These are phyloP conservation scores for Pachypsylla venusta DNA, from an alignment of 1,140 invertebrate species.

Conservation along the genomic window DNA sequence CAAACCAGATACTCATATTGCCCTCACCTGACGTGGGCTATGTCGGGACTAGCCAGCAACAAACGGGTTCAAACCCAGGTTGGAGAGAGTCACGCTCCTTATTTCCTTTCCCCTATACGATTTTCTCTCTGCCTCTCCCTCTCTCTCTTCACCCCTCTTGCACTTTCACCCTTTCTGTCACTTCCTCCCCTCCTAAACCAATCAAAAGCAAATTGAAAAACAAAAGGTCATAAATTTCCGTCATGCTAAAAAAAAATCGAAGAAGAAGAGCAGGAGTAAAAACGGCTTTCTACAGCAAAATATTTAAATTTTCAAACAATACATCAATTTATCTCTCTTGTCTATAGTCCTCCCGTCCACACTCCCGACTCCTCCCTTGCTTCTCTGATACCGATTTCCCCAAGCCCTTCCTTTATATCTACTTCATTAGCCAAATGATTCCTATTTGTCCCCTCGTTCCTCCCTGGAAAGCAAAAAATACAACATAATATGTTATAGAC, in stretches of 20 bases:
- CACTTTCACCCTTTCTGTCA: not conserved
- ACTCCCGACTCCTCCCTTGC: not conserved
- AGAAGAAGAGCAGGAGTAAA: not conserved
- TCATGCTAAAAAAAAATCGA: not conserved
- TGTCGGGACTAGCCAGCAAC: too few relatives aligned
- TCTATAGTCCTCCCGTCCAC: not conserved
- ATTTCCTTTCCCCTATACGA: not conserved
- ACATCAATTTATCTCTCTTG: not conserved
- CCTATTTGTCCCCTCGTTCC: not conserved
- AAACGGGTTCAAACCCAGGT: too few relatives aligned
- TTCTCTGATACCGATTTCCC: not conserved
- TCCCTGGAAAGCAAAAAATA: too few relatives aligned
- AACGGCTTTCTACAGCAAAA: not conserved
- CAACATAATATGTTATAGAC: too few relatives aligned
- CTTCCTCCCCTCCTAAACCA: not conserved
- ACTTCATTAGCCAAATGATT: not conserved
- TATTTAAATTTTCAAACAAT: conserved; percentile 9
- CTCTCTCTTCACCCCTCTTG: not conserved
- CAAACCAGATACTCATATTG: too few relatives aligned
- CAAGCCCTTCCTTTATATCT: not conserved
- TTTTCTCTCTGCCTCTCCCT: conserved; percentile 7
- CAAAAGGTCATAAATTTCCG: too few relatives aligned
- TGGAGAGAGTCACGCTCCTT: too few relatives aligned
- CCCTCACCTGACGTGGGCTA: too few relatives aligned
- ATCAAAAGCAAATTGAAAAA: not conserved